phyloP scores from a whole-genome alignment of 2,888 invertebrate species.

The Cosmopolites sordidus region DNA sequence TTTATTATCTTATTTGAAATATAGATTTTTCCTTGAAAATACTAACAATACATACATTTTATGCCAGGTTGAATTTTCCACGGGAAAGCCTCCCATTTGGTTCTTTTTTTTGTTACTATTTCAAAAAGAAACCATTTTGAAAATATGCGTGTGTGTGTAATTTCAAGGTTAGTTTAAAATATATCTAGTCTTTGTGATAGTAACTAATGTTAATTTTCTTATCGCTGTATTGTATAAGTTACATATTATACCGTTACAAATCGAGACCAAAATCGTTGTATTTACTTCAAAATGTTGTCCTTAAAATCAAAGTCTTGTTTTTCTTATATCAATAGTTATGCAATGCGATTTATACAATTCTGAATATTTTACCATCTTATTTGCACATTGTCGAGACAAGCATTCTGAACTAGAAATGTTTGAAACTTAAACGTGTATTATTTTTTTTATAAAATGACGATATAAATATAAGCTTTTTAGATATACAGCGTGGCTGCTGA shows the following conservation, averaged over 20 bases:
- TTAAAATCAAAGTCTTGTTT: background rate
- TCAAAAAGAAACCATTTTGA: too few species aligned
- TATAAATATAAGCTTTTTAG: too few species aligned
- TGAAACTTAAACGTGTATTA: background rate
- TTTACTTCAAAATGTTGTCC: background rate
- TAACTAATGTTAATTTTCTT: too few species aligned
- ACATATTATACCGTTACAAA: too few species aligned
- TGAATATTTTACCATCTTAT: conserved; percentile 9
- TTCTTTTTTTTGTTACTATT: too few species aligned
- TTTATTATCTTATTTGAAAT: conserved; percentile 17
- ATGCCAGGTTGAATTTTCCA: conserved; percentile 12
- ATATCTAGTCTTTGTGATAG: too few species aligned
- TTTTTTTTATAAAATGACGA: too few species aligned
- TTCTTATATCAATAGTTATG: conserved; percentile 4
- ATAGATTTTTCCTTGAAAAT: conserved; percentile 19
- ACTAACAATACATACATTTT: conserved; percentile 14
- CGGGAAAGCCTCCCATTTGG: conserved; percentile 4
- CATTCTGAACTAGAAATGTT: background rate
- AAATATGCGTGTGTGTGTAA: too few species aligned
- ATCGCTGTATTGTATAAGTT: too few species aligned
- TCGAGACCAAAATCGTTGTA: background rate
- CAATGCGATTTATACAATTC: conserved; percentile 1
- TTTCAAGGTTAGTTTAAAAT: too few species aligned
- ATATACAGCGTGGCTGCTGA: too few species aligned
- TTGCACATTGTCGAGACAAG: conserved; percentile 7